Percentiles rank a stretch among this genome's conserved stretches.
These are phyloP conservation scores for Macquaria australasica DNA, from an alignment of 2,113 vertebrate species.

Conservation along the genomic window DNA sequence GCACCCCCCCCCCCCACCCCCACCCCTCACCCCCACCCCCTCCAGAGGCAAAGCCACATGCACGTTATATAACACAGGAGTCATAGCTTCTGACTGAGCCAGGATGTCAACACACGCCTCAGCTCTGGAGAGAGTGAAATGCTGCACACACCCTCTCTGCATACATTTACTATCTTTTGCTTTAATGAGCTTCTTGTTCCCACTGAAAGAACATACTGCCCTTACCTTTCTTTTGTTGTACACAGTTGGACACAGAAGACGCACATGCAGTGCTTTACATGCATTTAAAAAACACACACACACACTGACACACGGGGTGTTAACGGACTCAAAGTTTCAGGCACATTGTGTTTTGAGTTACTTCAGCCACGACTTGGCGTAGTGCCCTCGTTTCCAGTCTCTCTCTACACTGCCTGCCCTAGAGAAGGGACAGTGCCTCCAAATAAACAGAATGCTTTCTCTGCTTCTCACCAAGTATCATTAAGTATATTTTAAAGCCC, in stretches of 20 bases:
- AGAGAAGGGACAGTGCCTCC: constrained; percentile 42
- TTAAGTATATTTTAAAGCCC: constrained; percentile 52
- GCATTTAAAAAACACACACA: constrained; percentile 6
- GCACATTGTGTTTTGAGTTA: constrained; percentile 47
- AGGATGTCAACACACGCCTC: constrained; percentile 54
- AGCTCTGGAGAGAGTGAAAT: constrained; percentile 45
- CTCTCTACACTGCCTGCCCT: constrained; percentile 24
- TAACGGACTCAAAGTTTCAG: constrained; percentile 25
- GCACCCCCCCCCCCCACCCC: background rate
- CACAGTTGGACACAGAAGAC: background rate
- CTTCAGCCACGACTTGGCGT: constrained; percentile 67
- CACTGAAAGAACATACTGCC: background rate
- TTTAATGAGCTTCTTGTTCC: constrained; percentile 25
- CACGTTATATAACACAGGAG: constrained; percentile 70
- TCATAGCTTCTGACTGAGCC: constrained; percentile 65
- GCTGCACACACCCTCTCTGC: constrained; percentile 26
- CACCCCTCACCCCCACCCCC: background rate
- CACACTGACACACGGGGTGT: constrained; percentile 26
- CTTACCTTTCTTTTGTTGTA: background rate
- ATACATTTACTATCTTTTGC: constrained; percentile 20
- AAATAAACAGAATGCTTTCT: constrained; percentile 60
- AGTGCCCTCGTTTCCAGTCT: constrained; percentile 57
- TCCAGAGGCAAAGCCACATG: constrained; percentile 67
- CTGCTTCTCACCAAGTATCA: constrained; percentile 50
- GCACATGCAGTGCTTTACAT: constrained; percentile 18